Evolutionary conservation across 2,797 vertebrate species (phyloP).

Genomic region (Myripristis murdjan): DNA sequence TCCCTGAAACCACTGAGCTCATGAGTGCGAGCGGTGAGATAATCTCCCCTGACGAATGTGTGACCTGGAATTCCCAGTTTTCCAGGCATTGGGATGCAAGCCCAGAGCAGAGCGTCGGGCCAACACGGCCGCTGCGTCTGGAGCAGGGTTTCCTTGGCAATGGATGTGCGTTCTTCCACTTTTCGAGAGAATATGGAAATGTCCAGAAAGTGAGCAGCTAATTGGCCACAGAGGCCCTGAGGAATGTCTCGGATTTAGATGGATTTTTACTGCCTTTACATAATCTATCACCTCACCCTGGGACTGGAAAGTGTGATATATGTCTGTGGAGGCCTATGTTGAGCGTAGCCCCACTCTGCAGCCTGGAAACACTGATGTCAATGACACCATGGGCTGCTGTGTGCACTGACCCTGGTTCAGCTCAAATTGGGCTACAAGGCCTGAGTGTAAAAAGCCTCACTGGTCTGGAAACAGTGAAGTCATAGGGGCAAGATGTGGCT

Average conservation of each 20-base stretch:
- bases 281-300: conserved; percentile 62
- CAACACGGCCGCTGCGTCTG: conserved; percentile 51
- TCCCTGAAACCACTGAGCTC: conserved; percentile 47
- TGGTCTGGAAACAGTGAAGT: conserved; percentile 68
- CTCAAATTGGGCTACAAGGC: conserved; percentile 33
- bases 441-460: conserved; percentile 50
- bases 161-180: conserved; percentile 59
- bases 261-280: conserved; percentile 69
- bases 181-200: conserved; percentile 78
- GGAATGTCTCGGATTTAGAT: conserved; percentile 73
- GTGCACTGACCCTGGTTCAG: conserved; percentile 37
- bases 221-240: conserved; percentile 72
- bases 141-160: conserved; percentile 80
- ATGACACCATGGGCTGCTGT: conserved; percentile 26
- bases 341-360: conserved; percentile 38
- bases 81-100: conserved; percentile 70
- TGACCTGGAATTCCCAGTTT: conserved; percentile 78
- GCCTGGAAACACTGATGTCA: conserved; percentile 80
- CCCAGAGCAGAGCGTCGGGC: conserved; percentile 59
- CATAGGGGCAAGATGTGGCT: conserved; percentile 43
- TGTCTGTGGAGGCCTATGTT: conserved; percentile 43
- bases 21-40: conserved; percentile 57
- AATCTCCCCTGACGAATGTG: conserved; percentile 64
- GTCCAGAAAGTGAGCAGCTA: conserved; percentile 72
- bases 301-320: conserved; percentile 78